Percentiles rank a stretch among this genome's conserved stretches.
phyloP scores from a whole-genome alignment of 2,113 vertebrate genomes.

The Otocyon megalotis region DNA sequence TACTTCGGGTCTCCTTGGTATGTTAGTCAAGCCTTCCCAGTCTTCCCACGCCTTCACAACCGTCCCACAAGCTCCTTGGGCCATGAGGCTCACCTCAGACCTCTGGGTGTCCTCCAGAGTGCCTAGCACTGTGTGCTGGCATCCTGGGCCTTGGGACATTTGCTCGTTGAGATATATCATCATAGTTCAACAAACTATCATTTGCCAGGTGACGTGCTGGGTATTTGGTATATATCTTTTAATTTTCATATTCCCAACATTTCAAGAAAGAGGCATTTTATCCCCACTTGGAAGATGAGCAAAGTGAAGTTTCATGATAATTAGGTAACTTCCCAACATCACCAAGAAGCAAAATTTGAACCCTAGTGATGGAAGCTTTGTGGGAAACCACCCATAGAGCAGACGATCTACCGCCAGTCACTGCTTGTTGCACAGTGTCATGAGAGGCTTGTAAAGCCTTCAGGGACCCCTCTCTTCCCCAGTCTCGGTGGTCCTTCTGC shows the following conservation, averaged over 20 bases:
- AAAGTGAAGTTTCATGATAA: neutral
- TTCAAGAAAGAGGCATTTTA: neutral
- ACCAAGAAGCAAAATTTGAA: neutral
- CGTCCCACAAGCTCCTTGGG: fast-evolving
- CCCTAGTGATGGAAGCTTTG: neutral
- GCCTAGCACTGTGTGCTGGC: neutral
- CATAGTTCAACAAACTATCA: neutral
- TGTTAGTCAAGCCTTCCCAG: neutral
- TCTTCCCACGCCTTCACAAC: neutral
- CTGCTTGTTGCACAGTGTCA: fast-evolving
- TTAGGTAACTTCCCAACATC: neutral
- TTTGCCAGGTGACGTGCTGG: neutral
- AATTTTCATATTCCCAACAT: neutral
- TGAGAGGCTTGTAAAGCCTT: neutral
- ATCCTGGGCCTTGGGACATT: neutral
- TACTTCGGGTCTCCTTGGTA: neutral
- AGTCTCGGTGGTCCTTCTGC: neutral
- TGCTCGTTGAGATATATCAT: neutral
- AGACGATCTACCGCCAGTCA: fast-evolving
- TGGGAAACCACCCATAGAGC: too few species aligned
- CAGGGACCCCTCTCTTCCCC: neutral
- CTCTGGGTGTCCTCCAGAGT: too few species aligned
- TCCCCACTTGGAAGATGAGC: neutral
- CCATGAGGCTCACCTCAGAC: too few species aligned
- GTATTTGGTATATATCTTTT: neutral